Conservation (phyloP, 2,888 invertebrate species). For the Cenopis cana region DNA sequence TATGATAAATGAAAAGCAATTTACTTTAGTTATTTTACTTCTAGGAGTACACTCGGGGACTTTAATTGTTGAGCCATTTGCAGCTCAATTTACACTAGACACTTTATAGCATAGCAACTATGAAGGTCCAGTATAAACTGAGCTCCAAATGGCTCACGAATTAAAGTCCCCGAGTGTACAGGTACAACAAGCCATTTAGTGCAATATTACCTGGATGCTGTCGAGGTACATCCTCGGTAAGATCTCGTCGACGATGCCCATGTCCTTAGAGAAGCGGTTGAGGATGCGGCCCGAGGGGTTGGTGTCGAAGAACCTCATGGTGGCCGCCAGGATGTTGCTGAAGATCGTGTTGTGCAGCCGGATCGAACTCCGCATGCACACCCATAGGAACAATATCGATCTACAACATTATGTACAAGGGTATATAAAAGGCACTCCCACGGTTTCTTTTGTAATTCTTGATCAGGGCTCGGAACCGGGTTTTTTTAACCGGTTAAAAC, state of each 20-base stretch:
- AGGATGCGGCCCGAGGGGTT: slow-evolving; percentile 93
- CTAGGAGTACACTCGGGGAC: no score
- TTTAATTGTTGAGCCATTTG: no score
- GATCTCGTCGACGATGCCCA: slow-evolving; percentile 91
- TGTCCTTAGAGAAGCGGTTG: slow-evolving; percentile 94
- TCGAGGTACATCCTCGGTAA: slow-evolving; percentile 88
- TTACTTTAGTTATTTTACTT: no score
- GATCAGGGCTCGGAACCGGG: no score
- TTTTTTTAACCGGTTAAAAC: no score
- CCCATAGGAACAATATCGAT: slow-evolving; percentile 89
- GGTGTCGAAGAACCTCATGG: slow-evolving; percentile 93
- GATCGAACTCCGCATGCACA: slow-evolving; percentile 90
- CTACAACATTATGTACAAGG: slow-evolving; percentile 65
- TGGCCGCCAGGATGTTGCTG: slow-evolving; percentile 88
- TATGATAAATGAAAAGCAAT: no score
- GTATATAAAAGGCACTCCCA: background rate
- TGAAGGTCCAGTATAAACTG: no score
- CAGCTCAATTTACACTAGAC: no score
- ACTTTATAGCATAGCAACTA: no score
- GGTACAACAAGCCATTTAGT: background rate
- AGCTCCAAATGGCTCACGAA: no score
- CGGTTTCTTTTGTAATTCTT: background rate
- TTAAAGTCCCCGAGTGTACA: no score
- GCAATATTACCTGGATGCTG: slow-evolving; percentile 82
- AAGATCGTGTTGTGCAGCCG: slow-evolving; percentile 92